Evolutionary conservation across 2,797 vertebrate genomes (phyloP).

Genomic region (Anomalospiza imberbis): DNA sequence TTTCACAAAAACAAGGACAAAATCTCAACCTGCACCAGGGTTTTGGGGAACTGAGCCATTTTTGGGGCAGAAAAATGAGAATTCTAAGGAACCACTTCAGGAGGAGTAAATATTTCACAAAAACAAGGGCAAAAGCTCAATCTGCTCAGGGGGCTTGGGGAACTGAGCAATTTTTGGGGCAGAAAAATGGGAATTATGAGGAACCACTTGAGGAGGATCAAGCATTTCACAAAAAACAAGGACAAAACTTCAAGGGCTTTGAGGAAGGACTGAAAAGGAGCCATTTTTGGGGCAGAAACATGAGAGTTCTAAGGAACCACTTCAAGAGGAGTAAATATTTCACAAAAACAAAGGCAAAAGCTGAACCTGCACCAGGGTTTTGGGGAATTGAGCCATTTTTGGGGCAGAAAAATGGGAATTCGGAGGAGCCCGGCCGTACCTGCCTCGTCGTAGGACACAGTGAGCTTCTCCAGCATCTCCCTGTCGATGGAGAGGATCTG

Average conservation of each 20-base stretch:
- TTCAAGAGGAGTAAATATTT: background rate
- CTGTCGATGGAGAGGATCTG: conserved; percentile 91
- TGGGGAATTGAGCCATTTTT: background rate
- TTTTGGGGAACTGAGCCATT: too few relatives aligned
- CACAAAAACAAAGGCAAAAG: background rate
- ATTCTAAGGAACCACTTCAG: background rate
- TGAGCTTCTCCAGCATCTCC: conserved; percentile 92
- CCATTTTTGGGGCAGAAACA: background rate
- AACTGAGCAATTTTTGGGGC: too few relatives aligned
- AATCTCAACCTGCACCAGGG: too few relatives aligned
- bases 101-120: background rate
- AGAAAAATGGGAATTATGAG: background rate
- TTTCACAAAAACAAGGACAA: too few relatives aligned
- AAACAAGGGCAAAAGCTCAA: background rate
- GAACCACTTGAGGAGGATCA: background rate
- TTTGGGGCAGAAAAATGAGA: too few relatives aligned
- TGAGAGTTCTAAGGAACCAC: background rate
- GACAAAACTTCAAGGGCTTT: too few relatives aligned
- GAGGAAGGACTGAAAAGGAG: too few relatives aligned
- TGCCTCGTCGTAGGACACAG: conserved; percentile 92
- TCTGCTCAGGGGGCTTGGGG: too few relatives aligned
- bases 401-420: background rate
- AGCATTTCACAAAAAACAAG: background rate
- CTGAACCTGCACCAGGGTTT: background rate
- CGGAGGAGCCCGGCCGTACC: conserved; percentile 69